Base-by-base conservation (phyloP, 2,888 invertebrate genomes). In the Dexiosoma caninum region DNA sequence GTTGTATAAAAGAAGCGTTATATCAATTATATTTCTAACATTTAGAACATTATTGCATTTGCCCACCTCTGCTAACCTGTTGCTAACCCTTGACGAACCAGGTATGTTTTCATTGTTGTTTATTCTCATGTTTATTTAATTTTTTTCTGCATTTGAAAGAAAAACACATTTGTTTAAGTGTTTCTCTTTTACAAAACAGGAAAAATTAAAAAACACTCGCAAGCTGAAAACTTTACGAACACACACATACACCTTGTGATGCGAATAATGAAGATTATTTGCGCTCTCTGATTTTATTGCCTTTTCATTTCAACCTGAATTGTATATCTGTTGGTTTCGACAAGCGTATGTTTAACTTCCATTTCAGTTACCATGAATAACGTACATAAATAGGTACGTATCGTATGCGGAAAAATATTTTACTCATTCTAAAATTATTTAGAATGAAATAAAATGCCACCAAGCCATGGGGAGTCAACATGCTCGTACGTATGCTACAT, bases 201-300 rank as follows among this genome's bases (percentile, higher is more conserved):
- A 64, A 53, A 30, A 44, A 30, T 14, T 42, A 19, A 42, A 53
- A 51, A n/a, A n/a, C n/a, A n/a, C n/a, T n/a, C n/a, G n/a, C n/a
- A n/a, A 37, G 51, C 53, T 23, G n/a, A 32, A 42, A 66, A 57
- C 23, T 55, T 30, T 19, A 30, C 64, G 35, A 8, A 14, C 21
- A 49, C 40, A 46, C 21, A 55, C 32, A 8, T 30, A 62, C 42
- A 49, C 70, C 10, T 9, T 42, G 42, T 12, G 42, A 30, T 62
- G 62, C 46, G 62, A 57, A 49, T 32, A 51, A 75, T 37, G 53
- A 6, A 16, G 12, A 64, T 42, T 70, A 64, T 70, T 70, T 75
- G 30, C 21, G 49, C 27, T 66, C 21, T 66, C 27, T 66, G 74
- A 62, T 67, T 78, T 78, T 74, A 69, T 55, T 62, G 69, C 62